Percentiles rank a stretch among this genome's conserved stretches.
Evolutionary conservation across 2,888 invertebrate species (phyloP).

Genomic region (Norana najaformis): DNA sequence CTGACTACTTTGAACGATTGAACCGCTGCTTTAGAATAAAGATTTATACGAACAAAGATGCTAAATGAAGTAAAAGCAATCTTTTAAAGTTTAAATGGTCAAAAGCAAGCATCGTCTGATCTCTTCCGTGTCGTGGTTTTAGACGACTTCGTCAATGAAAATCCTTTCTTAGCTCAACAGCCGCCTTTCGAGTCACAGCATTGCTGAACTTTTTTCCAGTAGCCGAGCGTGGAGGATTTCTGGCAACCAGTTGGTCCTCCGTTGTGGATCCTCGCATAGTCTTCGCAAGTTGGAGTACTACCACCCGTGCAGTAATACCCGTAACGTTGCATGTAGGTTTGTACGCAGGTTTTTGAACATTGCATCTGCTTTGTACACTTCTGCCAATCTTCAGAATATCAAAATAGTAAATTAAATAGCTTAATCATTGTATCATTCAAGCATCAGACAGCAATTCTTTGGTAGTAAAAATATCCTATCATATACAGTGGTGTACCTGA

Average conservation of each 20-base stretch:
- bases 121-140: not conserved
- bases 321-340: not conserved
- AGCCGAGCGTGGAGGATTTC: not conserved
- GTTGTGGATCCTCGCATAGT: conserved; percentile 3
- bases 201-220: not conserved
- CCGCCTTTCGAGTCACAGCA: not conserved
- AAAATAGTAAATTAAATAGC: not conserved
- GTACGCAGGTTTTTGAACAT: not conserved
- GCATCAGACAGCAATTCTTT: not conserved
- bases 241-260: not conserved
- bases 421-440: not conserved
- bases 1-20: no score
- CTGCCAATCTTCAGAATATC: not conserved
- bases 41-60: not conserved
- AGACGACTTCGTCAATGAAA: not conserved
- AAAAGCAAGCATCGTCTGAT: not conserved
- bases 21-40: not conserved
- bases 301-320: not conserved
- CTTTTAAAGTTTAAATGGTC: no score
- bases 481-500: no score
- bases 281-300: not conserved
- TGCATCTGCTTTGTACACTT: not conserved
- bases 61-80: not conserved
- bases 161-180: not conserved
- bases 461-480: not conserved